Conservation (phyloP, 2,888 invertebrate genomes). For the Drosophila engyochracea region DNA sequence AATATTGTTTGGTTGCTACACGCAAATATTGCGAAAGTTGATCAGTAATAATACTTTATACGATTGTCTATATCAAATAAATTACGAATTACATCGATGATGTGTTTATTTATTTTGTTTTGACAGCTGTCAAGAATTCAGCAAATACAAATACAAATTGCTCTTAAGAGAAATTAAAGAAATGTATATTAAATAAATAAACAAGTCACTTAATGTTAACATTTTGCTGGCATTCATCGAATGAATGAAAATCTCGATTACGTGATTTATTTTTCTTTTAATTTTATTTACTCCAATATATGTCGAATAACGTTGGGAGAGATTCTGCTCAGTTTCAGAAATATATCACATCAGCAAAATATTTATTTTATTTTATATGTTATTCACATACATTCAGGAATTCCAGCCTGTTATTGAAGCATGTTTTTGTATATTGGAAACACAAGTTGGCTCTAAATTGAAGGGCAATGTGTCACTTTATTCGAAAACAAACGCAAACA, state of each 20-base stretch:
- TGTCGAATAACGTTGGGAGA: neutral
- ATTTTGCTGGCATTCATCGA: too few relatives aligned
- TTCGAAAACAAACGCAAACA: neutral
- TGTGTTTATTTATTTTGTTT: neutral
- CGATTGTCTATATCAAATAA: neutral
- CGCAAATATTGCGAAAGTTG: neutral
- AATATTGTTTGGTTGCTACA: neutral
- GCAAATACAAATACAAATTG: neutral
- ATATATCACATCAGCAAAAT: too few relatives aligned
- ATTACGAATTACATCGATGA: neutral
- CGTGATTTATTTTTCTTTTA: neutral
- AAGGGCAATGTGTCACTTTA: neutral
- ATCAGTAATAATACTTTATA: neutral
- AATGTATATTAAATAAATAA: neutral
- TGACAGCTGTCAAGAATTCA: neutral
- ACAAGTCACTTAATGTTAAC: too few relatives aligned
- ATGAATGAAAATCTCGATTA: too few relatives aligned
- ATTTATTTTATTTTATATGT: neutral
- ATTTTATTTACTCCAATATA: neutral
- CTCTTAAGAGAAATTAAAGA: neutral
- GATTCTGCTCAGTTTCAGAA: too few relatives aligned
- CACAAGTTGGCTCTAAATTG: constrained; percentile 4
- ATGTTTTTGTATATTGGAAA: neutral
- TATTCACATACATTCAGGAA: neutral
- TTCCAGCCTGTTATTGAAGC: neutral